Base-by-base conservation (phyloP, 2,797 vertebrate species). In the Eremophila alpestris region DNA sequence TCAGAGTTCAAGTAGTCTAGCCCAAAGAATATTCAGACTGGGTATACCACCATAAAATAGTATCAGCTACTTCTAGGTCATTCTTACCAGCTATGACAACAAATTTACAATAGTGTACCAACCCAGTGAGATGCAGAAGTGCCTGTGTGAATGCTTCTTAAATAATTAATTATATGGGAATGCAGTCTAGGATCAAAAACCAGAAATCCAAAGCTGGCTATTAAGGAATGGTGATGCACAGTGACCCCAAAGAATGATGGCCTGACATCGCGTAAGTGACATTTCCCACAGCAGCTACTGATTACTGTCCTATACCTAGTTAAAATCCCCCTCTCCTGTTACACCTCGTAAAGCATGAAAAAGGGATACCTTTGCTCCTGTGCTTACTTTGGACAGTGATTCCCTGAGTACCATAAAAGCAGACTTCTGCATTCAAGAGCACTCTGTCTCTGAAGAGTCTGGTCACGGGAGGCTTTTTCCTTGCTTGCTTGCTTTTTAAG, bases 401-500 rank as follows among this genome's bases (percentile, higher is more conserved):
- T 60, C 54, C 41, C 43, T 17, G 22, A 65, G 59, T 40, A 71
- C 26, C 40, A 76, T 5, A 51, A 46, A 90, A 82, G n/a, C 2
- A 67, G 26, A 63, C 30, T 52, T 80, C 9, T 26, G 60, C 20
- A 45, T 19, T 65, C 24, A 38, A 63, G 9, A 81, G 10, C 4
- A 70, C 21, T 30, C 60, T 38, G 21, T 15, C 60, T 48, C 41
- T 38, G 8, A 59, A 41, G 6, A 63, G 13, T 22, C 23, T 84
- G 27, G 40, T 16, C 24, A 64, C 54, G 36, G 8, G 4, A 51
- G 4, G 4, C 0, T 2, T 62, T 74, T 32, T 5, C 4, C 7
- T 54, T 62, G 38, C 38, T 38, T 38, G 16, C 38, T 49, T 41
- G 4, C 11, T 83, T 79, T 89, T 85, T 16, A 41, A 69, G 36